Evolutionary conservation across 2,888 invertebrate species (phyloP).

Genomic region (Spicauda simplicius): DNA sequence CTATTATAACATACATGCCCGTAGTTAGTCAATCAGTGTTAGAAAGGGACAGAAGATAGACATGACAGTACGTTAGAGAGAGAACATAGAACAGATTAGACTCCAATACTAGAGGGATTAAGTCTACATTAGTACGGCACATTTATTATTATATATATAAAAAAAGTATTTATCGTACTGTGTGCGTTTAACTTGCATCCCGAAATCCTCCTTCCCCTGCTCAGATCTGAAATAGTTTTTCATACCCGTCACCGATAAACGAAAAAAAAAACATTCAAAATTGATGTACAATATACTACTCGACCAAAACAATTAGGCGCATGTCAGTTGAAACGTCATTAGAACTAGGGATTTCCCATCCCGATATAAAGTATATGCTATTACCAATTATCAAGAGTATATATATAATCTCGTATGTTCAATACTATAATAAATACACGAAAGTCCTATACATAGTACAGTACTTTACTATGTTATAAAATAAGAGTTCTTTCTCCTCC

Average conservation of each 20-base stretch:
- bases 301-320: no score
- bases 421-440: no score
- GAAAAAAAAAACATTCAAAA: neutral
- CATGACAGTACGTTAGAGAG: constrained; percentile 39
- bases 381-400: no score
- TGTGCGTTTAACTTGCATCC: constrained; percentile 79
- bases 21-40: constrained; percentile 29
- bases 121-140: constrained; percentile 19
- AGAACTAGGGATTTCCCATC: no score
- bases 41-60: constrained; percentile 42
- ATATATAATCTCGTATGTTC: no score
- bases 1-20: no score
- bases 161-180: constrained; percentile 71
- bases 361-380: no score
- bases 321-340: no score
- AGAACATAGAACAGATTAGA: constrained; percentile 24
- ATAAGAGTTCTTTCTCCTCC: no score
- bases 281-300: neutral
- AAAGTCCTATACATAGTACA: no score
- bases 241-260: constrained; percentile 30
- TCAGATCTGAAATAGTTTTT: constrained; percentile 72
- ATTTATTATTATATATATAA: constrained; percentile 31
- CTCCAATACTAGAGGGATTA: constrained; percentile 1
- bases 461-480: no score
- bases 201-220: constrained; percentile 76